Evolutionary conservation across 2,888 invertebrate species (phyloP).

Genomic region (Toxonevra muliebris): DNA sequence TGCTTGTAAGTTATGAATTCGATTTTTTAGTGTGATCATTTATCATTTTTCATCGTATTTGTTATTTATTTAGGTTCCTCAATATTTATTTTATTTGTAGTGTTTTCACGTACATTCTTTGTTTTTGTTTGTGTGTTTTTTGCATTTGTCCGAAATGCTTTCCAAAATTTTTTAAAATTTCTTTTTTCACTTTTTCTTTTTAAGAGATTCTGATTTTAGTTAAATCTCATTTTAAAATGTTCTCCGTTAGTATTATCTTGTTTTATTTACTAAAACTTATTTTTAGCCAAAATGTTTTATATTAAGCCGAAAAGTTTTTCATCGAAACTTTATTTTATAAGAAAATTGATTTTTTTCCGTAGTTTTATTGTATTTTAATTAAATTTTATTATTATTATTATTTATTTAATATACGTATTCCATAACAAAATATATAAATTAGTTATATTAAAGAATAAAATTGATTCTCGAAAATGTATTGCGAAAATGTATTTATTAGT

Average conservation of each 20-base stretch:
- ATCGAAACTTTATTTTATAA: constrained; percentile 43
- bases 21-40: too few relatives aligned
- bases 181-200: constrained; percentile 35
- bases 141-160: constrained; percentile 48
- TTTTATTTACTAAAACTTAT: constrained; percentile 41
- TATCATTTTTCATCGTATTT: constrained; percentile 7
- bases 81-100: not conserved
- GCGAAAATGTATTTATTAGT: not conserved
- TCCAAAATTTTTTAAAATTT: constrained; percentile 45
- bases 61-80: not conserved
- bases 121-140: constrained; percentile 17
- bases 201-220: constrained; percentile 1
- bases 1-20: constrained; percentile 19
- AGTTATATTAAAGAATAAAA: not conserved
- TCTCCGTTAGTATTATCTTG: constrained; percentile 11
- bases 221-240: too few relatives aligned
- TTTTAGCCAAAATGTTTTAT: constrained; percentile 49
- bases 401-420: constrained; percentile 3
- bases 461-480: constrained; percentile 1
- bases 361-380: not conserved
- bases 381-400: not conserved
- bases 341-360: not conserved
- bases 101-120: constrained; percentile 1
- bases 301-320: constrained; percentile 48
- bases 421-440: not conserved